Evolutionary conservation across 2,113 vertebrate genomes (phyloP).

Genomic region (Andinoacara biseriatus): DNA sequence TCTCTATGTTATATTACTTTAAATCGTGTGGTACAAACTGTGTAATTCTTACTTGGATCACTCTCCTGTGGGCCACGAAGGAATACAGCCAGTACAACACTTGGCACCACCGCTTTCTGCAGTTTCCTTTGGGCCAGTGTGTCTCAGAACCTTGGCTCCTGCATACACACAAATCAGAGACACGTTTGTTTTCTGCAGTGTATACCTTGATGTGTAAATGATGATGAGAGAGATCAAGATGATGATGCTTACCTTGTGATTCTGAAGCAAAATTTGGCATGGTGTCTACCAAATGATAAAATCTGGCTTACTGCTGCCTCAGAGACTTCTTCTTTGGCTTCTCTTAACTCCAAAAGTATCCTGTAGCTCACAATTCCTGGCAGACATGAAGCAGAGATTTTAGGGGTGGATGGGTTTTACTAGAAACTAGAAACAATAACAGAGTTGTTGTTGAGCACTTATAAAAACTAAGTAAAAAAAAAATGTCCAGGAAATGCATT

Average conservation of each 20-base stretch:
- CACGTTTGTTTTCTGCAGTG: not conserved
- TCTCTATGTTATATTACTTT: not conserved
- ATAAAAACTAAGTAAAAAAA: too few species aligned
- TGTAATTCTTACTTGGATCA: not conserved
- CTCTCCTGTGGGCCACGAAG: not conserved
- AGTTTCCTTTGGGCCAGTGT: not conserved
- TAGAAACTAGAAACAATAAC: not conserved
- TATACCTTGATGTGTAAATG: not conserved
- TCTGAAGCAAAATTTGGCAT: not conserved
- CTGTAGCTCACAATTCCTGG: not conserved
- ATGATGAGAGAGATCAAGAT: not conserved
- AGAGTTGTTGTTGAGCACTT: too few species aligned
- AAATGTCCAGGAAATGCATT: too few species aligned
- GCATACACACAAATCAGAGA: not conserved
- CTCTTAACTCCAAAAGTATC: not conserved
- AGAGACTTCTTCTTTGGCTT: not conserved
- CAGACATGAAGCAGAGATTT: not conserved
- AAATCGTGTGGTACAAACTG: not conserved
- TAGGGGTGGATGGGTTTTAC: not conserved
- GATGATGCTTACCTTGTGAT: not conserved
- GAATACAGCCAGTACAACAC: not conserved
- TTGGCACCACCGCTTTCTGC: not conserved
- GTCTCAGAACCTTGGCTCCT: rapidly evolving
- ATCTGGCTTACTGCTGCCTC: not conserved
- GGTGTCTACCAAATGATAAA: not conserved